phyloP scores from a whole-genome alignment of 1,140 invertebrate genomes.

The Drosophila mojavensis region DNA sequence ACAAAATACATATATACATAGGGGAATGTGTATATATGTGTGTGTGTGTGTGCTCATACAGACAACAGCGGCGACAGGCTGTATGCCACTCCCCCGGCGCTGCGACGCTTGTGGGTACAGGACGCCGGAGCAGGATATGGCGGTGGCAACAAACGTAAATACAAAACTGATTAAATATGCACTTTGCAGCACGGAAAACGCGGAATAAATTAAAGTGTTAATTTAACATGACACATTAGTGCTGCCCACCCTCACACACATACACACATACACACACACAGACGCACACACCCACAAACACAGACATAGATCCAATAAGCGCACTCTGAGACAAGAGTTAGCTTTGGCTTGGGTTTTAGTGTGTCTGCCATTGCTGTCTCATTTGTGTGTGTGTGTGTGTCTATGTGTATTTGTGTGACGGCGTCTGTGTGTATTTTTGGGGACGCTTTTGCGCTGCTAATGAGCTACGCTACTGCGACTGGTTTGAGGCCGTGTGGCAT shows the following conservation, averaged over 20 bases:
- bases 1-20: slow-evolving; percentile 21
- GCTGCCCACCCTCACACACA: slow-evolving; percentile 49
- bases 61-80: slow-evolving; percentile 21
- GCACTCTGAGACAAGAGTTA: slow-evolving; percentile 48
- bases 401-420: slow-evolving; percentile 30
- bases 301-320: slow-evolving; percentile 19
- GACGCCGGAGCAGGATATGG: slow-evolving; percentile 17
- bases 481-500: slow-evolving; percentile 36
- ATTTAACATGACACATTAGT: slow-evolving; percentile 84
- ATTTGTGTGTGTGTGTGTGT: slow-evolving; percentile 32
- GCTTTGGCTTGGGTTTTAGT: slow-evolving; percentile 54
- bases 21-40: neutral
- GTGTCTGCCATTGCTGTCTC: slow-evolving; percentile 16
- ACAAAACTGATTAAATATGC: slow-evolving; percentile 83
- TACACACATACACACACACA: slow-evolving; percentile 1
- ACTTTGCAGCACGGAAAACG: slow-evolving; percentile 80
- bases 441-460: slow-evolving; percentile 59
- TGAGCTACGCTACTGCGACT: slow-evolving; percentile 47
- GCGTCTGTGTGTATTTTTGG: slow-evolving; percentile 33
- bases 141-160: slow-evolving; percentile 66
- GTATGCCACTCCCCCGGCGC: slow-evolving; percentile 12
- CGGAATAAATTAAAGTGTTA: slow-evolving; percentile 84
- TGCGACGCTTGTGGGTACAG: neutral
- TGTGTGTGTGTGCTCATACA: slow-evolving; percentile 15
- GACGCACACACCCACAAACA: slow-evolving; percentile 1